These are phyloP conservation scores for Scatophagus argus DNA, from an alignment of 2,113 vertebrate genomes.

Conservation along the genomic window DNA sequence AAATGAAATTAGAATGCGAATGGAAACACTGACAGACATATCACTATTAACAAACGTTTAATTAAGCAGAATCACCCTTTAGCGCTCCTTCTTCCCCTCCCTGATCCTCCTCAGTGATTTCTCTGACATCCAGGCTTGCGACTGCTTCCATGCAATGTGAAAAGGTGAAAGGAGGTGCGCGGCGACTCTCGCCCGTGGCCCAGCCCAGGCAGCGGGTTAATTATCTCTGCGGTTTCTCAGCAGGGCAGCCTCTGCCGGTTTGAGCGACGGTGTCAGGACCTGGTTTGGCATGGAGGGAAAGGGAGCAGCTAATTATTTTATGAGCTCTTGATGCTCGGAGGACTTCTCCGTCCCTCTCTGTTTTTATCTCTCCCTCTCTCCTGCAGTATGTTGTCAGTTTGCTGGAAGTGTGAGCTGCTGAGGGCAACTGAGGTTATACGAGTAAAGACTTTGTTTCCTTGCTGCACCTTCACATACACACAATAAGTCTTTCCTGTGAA, in stretches of 20 bases:
- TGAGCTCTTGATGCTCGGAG: conserved; percentile 15
- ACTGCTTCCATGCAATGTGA: neutral
- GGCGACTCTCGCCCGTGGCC: neutral
- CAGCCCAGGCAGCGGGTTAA: neutral
- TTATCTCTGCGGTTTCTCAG: conserved; percentile 9
- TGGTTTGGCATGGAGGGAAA: conserved; percentile 9
- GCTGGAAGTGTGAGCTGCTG: neutral
- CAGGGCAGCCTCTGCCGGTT: neutral
- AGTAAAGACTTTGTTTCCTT: conserved; percentile 18
- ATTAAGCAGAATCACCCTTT: neutral
- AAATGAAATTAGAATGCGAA: too few species aligned
- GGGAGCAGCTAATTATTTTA: conserved; percentile 50
- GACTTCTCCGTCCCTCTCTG: conserved; percentile 12
- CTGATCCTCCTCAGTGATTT: neutral
- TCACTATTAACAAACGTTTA: neutral
- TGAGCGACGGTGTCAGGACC: conserved; percentile 50
- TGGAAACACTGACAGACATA: neutral
- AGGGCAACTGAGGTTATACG: neutral
- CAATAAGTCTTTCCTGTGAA: conserved; percentile 18
- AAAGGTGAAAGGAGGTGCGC: neutral
- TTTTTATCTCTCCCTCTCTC: neutral
- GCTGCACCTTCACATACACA: conserved; percentile 17
- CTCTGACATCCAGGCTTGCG: neutral
- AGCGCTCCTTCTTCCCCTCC: neutral
- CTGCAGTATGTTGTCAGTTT: conserved; percentile 6